Base-by-base conservation (phyloP, 2,797 vertebrate species). In the Syngnathus acus region DNA sequence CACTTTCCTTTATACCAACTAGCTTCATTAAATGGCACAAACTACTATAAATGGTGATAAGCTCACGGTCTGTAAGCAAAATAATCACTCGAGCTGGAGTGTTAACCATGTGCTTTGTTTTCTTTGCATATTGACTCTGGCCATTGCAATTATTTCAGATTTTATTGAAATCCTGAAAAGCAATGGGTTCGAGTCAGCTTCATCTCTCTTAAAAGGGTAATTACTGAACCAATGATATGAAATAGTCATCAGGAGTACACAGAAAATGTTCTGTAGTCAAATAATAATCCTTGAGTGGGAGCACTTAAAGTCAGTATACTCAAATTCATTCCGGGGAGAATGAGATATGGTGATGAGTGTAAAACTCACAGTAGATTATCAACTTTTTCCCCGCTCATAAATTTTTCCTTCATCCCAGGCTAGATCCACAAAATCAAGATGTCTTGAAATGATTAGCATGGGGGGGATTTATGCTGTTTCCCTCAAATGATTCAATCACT, bases 211-310 rank as follows among this genome's bases (percentile, higher is more conserved):
- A 17, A 57, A 57, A 57, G 13, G 26, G 3, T 57, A 11, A 37
- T 58, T 8, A 39, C 37, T 40, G 9, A 58, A 16, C 32, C 3
- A 17, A 9, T 3, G 19, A 60, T 60, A 39, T 60, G 39, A 61
- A 13, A n/a, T 21, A n/a, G 39, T 42, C 19, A 61, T 61, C 39
- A 43, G 21, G 17, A 61, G 39, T 21, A 40, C 58, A 60, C 19
- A n/a, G 9, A 59, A 60, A 39, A 42, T 9, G 10, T 17, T 43
- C 9, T 61, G 19, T 21, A 13, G 37, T 59, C 57, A 59, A 19
- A 39, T 9, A 59, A n/a, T 59, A 42, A 61, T 61, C 39, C n/a
- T 61, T 61, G 59, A 42, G 39, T 61, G 59, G 59, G n/a, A 43
- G 59, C 39, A 43, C 39, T 40, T 17, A 26, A 2, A 32, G 26